phyloP scores from a whole-genome alignment of 2,113 vertebrate genomes.

The Mustela nigripes region DNA sequence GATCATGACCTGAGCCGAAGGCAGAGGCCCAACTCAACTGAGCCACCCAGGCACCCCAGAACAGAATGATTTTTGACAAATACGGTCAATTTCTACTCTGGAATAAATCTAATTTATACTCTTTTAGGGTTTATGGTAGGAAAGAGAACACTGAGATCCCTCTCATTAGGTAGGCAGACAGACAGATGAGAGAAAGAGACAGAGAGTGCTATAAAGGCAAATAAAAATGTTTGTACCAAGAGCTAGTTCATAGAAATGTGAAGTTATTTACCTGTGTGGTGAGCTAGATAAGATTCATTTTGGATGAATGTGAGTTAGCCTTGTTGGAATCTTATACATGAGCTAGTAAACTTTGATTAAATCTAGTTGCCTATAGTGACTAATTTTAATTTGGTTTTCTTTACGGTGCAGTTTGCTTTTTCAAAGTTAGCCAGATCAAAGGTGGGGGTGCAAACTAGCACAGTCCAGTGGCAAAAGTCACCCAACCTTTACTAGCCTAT shows the following conservation, averaged over 20 bases:
- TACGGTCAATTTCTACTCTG: not conserved
- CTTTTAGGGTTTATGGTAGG: not conserved
- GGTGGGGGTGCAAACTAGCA: not conserved
- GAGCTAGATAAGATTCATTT: not conserved
- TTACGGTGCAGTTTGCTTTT: not conserved
- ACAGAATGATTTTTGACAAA: slow-evolving; percentile 42
- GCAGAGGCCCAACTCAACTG: no score
- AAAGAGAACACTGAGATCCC: not conserved
- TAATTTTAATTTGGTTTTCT: slow-evolving; percentile 24
- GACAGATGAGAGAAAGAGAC: not conserved
- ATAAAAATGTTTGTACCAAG: not conserved
- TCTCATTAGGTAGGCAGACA: not conserved
- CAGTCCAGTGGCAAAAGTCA: not conserved
- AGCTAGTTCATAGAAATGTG: not conserved
- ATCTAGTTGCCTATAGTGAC: not conserved
- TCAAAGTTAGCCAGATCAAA: not conserved
- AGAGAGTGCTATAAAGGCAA: not conserved
- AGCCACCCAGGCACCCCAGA: not conserved
- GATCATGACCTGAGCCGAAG: no score
- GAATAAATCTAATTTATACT: not conserved
- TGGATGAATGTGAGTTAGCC: not conserved
- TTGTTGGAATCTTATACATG: not conserved
- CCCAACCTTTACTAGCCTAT: not conserved
- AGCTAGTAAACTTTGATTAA: not conserved
- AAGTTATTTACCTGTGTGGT: not conserved